Percentiles rank a stretch among this genome's conserved stretches.
Evolutionary conservation across 2,113 vertebrate species (phyloP).

Genomic region (Percopsis transmontana): DNA sequence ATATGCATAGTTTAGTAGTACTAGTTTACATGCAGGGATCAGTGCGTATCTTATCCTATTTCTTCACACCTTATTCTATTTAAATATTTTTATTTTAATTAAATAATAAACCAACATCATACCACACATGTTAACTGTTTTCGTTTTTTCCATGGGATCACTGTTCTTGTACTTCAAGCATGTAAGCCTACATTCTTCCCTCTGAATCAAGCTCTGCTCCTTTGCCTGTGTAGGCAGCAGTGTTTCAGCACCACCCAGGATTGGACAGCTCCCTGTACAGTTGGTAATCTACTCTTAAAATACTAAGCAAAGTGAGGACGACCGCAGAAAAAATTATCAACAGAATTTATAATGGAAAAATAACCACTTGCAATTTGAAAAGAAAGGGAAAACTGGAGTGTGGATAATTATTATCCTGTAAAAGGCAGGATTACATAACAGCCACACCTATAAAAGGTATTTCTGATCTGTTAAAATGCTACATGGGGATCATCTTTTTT

Average conservation of each 20-base stretch:
- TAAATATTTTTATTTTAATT: no score
- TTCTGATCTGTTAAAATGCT: constrained; percentile 44
- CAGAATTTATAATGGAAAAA: not conserved
- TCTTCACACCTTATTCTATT: not conserved
- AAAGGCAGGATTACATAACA: constrained; percentile 12
- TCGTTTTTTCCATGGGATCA: no score
- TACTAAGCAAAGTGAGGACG: not conserved
- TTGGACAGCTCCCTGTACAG: constrained; percentile 21
- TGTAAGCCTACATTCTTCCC: not conserved
- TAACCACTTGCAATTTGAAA: not conserved
- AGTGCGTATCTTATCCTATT: no score
- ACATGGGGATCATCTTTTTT: constrained; percentile 53
- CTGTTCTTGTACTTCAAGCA: not conserved
- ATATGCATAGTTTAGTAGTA: constrained; percentile 8
- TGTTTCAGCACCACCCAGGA: constrained; percentile 33
- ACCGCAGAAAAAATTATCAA: not conserved
- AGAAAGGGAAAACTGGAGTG: no score
- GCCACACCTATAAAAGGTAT: not conserved
- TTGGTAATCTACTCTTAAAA: not conserved
- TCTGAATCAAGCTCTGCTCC: not conserved
- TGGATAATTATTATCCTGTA: constrained; percentile 23
- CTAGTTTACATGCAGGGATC: not conserved
- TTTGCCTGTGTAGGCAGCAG: not conserved
- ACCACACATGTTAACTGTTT: no score
- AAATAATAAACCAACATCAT: no score